phyloP scores from a whole-genome alignment of 2,888 invertebrate species.

The Clusia tigrina region DNA sequence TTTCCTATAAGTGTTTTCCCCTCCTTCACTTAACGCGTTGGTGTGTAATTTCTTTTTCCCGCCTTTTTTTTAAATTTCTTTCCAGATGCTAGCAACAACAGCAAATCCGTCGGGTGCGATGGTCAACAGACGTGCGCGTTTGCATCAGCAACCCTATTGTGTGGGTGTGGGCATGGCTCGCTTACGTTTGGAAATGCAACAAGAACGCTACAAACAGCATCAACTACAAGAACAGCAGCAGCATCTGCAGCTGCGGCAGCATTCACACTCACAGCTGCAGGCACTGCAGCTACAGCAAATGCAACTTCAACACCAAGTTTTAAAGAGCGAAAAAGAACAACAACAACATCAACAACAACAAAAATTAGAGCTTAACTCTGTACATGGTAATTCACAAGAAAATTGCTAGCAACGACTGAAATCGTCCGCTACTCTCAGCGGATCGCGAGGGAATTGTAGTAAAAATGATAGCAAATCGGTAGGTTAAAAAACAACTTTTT shows the following conservation, averaged over 20 bases:
- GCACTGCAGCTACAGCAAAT: constrained; percentile 41
- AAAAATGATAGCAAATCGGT: constrained; percentile 50
- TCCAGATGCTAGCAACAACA: constrained; percentile 31
- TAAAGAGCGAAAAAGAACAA: no score
- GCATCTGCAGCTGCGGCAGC: constrained; percentile 20
- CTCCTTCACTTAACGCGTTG: constrained; percentile 14
- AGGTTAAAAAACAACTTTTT: constrained; percentile 40
- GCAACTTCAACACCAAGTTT: constrained; percentile 35
- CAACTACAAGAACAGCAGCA: constrained; percentile 28
- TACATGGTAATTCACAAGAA: constrained; percentile 30
- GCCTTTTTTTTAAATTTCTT: constrained; percentile 38
- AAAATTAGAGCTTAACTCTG: constrained; percentile 12
- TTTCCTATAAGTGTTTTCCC: no score
- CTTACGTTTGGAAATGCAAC: constrained; percentile 11
- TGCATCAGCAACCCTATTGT: constrained; percentile 28
- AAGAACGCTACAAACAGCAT: constrained; percentile 17
- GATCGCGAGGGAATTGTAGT: constrained; percentile 37
- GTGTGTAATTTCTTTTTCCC: constrained; percentile 33
- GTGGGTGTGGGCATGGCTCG: constrained; percentile 15
- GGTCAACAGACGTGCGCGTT: constrained; percentile 44
- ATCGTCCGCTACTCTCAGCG: constrained; percentile 9
- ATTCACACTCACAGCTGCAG: constrained; percentile 33
- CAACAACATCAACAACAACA: constrained; percentile 26
- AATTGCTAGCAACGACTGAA: constrained; percentile 38
- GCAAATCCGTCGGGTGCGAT: constrained; percentile 43